Evolutionary conservation across 2,797 vertebrate genomes (phyloP).

Genomic region (Poeciliopsis paucimaculata): DNA sequence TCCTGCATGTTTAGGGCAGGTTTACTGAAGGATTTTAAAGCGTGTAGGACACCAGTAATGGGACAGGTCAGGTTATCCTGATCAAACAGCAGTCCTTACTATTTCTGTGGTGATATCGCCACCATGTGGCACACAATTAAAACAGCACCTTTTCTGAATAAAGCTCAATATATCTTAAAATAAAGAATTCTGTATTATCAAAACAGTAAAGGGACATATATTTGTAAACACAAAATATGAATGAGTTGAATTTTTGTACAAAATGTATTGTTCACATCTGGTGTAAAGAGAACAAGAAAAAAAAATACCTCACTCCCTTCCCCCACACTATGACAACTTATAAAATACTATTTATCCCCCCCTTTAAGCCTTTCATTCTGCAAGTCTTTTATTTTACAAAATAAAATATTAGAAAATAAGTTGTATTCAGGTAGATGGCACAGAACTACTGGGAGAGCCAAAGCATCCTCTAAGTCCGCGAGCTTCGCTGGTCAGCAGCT

Average conservation of each 20-base stretch:
- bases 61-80: background rate
- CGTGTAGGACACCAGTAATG: too few relatives aligned
- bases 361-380: background rate
- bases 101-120: slow-evolving; percentile 51
- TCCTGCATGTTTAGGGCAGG: background rate
- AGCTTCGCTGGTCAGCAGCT: background rate
- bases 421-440: background rate
- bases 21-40: background rate
- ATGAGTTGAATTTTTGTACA: background rate
- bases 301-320: background rate
- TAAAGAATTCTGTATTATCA: slow-evolving; percentile 39
- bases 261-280: background rate
- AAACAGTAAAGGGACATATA: slow-evolving; percentile 18
- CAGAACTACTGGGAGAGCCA: background rate
- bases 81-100: background rate
- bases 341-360: background rate
- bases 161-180: background rate
- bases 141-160: slow-evolving; percentile 23
- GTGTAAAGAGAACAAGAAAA: background rate
- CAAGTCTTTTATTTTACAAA: background rate
- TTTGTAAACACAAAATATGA: background rate
- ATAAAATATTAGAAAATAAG: slow-evolving; percentile 3
- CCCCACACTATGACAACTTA: background rate
- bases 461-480: slow-evolving; percentile 9
- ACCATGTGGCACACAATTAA: slow-evolving; percentile 51